Evolutionary conservation across 2,797 vertebrate genomes (phyloP).

Genomic region (Pangasius krempfi): DNA sequence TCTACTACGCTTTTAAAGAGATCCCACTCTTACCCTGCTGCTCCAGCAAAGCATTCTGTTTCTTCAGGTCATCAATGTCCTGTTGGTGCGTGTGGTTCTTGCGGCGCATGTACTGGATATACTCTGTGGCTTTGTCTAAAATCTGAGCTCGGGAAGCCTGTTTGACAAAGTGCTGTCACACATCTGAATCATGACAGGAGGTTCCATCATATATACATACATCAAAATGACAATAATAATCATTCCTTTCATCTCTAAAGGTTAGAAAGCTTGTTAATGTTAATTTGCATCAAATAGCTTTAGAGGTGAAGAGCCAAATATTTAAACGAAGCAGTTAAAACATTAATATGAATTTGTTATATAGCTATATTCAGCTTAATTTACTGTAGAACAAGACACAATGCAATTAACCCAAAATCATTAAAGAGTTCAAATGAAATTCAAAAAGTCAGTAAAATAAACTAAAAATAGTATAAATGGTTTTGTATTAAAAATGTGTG

Average conservation of each 20-base stretch:
- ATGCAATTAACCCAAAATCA: neutral
- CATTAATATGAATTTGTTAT: neutral
- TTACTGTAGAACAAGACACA: neutral
- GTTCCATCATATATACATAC: slow-evolving; percentile 49
- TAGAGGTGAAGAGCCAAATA: neutral
- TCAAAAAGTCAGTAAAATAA: no score
- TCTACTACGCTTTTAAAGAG: neutral
- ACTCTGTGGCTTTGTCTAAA: slow-evolving; percentile 99
- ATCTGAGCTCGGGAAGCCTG: slow-evolving; percentile 99
- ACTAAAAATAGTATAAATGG: neutral
- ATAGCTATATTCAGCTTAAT: neutral
- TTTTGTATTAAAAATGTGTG: neutral
- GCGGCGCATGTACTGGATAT: slow-evolving; percentile 99
- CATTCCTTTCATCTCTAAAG: neutral
- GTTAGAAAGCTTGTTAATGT: neutral
- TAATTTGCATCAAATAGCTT: neutral
- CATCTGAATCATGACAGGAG: slow-evolving; percentile 70
- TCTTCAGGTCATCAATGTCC: slow-evolving; percentile 98
- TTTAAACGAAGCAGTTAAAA: neutral
- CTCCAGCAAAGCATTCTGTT: slow-evolving; percentile 96
- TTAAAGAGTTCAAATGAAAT: neutral
- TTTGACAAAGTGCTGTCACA: slow-evolving; percentile 81
- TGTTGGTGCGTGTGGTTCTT: slow-evolving; percentile 99
- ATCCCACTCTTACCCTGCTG: slow-evolving; percentile 82
- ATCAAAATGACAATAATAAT: neutral